phyloP scores from a whole-genome alignment of 2,888 invertebrate species.

The Bimastos eiseni region DNA sequence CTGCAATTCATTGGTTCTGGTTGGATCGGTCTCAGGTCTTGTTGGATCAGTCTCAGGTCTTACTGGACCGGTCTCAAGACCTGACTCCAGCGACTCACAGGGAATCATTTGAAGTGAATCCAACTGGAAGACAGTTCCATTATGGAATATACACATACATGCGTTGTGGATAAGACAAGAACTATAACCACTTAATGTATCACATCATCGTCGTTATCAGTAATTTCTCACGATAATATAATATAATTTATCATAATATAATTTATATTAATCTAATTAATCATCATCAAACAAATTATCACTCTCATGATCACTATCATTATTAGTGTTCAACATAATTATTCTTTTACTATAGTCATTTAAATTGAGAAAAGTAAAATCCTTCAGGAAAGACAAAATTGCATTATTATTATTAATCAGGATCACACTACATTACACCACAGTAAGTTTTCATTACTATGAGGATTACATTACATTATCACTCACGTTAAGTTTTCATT shows the following conservation, averaged over 20 bases:
- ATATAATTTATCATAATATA: too few relatives aligned
- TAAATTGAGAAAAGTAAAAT: too few relatives aligned
- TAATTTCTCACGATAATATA: too few relatives aligned
- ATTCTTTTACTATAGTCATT: too few relatives aligned
- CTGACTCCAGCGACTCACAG: constrained; percentile 17
- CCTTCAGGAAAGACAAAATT: too few relatives aligned
- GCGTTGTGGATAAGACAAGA: not conserved
- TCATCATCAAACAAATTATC: too few relatives aligned
- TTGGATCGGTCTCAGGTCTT: too few relatives aligned
- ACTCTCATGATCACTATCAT: too few relatives aligned
- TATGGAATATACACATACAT: not conserved
- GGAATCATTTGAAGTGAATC: constrained; percentile 21
- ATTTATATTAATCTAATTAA: too few relatives aligned
- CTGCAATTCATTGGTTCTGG: not conserved
- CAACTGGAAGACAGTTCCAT: constrained; percentile 14
- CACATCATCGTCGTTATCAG: not conserved
- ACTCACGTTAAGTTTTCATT: too few relatives aligned
- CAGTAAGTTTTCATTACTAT: not conserved
- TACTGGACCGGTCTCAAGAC: constrained; percentile 1
- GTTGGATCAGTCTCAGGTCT: not conserved
- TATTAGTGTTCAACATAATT: too few relatives aligned
- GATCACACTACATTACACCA: not conserved
- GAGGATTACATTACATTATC: too few relatives aligned
- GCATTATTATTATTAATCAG: not conserved
- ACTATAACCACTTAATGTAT: not conserved